These are phyloP conservation scores for Falcunculus frontatus DNA, from an alignment of 2,113 vertebrate species.

Conservation along the genomic window DNA sequence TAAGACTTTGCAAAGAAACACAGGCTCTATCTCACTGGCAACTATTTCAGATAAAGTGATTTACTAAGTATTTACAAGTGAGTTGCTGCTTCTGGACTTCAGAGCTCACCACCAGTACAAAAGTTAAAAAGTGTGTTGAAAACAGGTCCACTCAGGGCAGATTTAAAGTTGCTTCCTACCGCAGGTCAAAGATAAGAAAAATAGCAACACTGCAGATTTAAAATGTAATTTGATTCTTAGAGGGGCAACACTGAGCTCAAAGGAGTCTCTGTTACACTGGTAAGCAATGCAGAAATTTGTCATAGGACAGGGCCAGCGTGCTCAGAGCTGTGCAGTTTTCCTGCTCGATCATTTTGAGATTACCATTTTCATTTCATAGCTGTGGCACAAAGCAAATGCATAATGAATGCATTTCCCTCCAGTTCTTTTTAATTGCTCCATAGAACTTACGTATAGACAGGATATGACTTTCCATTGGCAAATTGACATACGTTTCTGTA, in stretches of 20 bases:
- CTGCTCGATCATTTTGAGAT: not conserved
- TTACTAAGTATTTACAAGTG: not conserved
- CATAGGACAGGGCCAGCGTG: not conserved
- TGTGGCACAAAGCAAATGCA: not conserved
- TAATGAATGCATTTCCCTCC: not conserved
- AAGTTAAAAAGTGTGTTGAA: not conserved
- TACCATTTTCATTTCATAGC: not conserved
- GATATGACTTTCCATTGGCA: not conserved
- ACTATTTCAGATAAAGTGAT: not conserved
- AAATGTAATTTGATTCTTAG: constrained; percentile 3
- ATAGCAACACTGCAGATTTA: not conserved
- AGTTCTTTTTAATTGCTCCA: not conserved
- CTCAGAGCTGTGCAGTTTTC: not conserved
- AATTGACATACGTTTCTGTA: not conserved
- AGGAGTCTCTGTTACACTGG: not conserved
- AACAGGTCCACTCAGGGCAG: not conserved
- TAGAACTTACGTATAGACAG: not conserved
- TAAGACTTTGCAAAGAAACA: not conserved
- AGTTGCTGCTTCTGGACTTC: not conserved
- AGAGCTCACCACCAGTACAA: not conserved
- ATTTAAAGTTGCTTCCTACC: not conserved
- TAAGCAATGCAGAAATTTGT: not conserved
- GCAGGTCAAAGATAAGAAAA: constrained; percentile 36
- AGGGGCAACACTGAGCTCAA: not conserved
- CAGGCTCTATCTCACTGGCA: not conserved